Evolutionary conservation across 2,113 vertebrate genomes (phyloP).

Genomic region (Parotia lawesii): DNA sequence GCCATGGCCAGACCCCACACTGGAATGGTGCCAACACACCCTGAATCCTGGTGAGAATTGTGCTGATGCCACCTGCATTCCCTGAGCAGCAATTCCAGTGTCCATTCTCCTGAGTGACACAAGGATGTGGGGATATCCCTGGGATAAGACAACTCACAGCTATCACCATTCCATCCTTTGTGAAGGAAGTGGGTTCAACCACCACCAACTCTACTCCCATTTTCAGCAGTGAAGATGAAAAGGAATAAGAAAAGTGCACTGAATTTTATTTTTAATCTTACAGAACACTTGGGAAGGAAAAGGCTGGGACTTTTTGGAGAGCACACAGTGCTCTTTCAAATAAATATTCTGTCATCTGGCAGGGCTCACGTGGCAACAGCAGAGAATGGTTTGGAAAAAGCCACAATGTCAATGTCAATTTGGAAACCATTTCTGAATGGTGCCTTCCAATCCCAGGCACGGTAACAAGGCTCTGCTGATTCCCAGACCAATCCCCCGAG

Average conservation of each 20-base stretch:
- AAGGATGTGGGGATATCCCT: neutral
- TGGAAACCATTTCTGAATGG: slow-evolving; percentile 15
- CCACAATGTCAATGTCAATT: slow-evolving; percentile 16
- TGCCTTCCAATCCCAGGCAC: neutral
- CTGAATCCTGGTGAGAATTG: rapidly evolving
- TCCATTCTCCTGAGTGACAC: rapidly evolving
- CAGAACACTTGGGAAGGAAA: neutral
- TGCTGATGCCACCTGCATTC: neutral
- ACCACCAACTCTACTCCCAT: neutral
- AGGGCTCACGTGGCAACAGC: neutral
- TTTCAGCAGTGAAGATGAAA: neutral
- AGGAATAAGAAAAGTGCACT: neutral
- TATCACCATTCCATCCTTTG: rapidly evolving
- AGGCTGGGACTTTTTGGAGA: neutral
- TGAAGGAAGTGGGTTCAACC: neutral
- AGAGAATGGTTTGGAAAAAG: neutral
- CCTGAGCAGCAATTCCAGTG: neutral
- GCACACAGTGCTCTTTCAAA: neutral
- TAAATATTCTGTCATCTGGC: neutral
- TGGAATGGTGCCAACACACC: neutral
- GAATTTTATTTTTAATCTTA: neutral
- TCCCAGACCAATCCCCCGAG: neutral
- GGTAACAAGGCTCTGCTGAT: slow-evolving; percentile 13
- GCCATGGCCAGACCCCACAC: rapidly evolving
- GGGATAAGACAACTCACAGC: neutral